These are phyloP conservation scores for Mythimna pallens DNA, from an alignment of 2,888 invertebrate genomes.

Conservation along the genomic window DNA sequence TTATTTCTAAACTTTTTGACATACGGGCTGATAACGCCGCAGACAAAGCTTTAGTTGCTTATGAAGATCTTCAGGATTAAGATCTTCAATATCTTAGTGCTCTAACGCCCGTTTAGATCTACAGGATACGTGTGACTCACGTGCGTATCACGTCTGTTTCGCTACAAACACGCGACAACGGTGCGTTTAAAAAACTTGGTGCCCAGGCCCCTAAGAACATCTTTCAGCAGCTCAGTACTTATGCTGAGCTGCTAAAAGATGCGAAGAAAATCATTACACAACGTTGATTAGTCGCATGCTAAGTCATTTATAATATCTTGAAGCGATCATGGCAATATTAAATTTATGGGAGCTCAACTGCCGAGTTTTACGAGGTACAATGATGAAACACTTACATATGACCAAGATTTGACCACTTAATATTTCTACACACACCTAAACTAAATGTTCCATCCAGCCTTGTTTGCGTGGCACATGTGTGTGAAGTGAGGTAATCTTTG, in stretches of 20 bases:
- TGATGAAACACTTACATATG: constrained; percentile 45
- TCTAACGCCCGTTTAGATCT: no score
- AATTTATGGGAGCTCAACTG: background rate
- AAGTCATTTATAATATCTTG: background rate
- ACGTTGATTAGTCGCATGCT: background rate
- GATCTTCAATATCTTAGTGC: no score
- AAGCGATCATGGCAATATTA: constrained; percentile 7
- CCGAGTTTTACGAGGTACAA: constrained; percentile 30
- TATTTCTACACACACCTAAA: constrained; percentile 49
- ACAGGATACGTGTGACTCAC: no score
- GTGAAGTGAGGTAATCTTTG: constrained; percentile 42
- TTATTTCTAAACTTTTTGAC: no score
- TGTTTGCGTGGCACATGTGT: constrained; percentile 42
- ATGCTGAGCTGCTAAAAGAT: background rate
- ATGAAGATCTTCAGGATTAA: no score
- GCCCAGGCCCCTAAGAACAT: no score
- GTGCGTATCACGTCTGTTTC: no score
- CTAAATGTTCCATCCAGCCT: constrained; percentile 42
- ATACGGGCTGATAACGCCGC: no score
- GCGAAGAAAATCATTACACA: background rate
- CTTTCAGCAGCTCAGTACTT: no score
- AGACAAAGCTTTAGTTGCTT: no score
- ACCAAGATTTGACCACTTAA: constrained; percentile 53
- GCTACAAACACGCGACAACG: no score
- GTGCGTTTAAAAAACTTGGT: no score